Evolutionary conservation across 2,113 vertebrate genomes (phyloP).

Genomic region (Chaetops frenatus): DNA sequence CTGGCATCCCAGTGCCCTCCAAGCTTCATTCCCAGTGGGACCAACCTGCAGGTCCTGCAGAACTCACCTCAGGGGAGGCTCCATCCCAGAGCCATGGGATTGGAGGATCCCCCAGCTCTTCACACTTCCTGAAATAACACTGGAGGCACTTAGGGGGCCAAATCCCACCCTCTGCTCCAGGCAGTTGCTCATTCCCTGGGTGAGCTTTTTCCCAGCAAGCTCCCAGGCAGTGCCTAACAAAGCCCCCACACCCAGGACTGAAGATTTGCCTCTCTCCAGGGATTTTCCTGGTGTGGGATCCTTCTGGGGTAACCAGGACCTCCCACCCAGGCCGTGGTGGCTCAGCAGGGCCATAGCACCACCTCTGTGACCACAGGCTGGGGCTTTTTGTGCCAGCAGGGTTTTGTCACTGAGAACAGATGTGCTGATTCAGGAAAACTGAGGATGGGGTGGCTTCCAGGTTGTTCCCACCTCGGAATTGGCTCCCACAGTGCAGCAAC

Average conservation of each 20-base stretch:
- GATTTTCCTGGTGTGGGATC: not conserved
- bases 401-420: not conserved
- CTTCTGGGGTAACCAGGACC: not conserved
- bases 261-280: not conserved
- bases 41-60: not conserved
- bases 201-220: not conserved
- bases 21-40: not conserved
- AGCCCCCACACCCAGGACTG: not conserved
- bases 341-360: not conserved
- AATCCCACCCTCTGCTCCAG: not conserved
- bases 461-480: rapidly evolving
- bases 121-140: not conserved
- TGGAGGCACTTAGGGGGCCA: not conserved
- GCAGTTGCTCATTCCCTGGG: not conserved
- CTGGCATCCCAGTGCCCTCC: not conserved
- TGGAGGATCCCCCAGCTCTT: not conserved
- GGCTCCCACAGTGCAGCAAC: not conserved
- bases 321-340: rapidly evolving
- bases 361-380: rapidly evolving
- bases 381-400: not conserved
- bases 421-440: not conserved
- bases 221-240: not conserved
- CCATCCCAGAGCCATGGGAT: not conserved
- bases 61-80: not conserved
- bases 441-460: not conserved